Conservation (phyloP, 1,140 invertebrate genomes). For the Drosophila bocqueti region DNA sequence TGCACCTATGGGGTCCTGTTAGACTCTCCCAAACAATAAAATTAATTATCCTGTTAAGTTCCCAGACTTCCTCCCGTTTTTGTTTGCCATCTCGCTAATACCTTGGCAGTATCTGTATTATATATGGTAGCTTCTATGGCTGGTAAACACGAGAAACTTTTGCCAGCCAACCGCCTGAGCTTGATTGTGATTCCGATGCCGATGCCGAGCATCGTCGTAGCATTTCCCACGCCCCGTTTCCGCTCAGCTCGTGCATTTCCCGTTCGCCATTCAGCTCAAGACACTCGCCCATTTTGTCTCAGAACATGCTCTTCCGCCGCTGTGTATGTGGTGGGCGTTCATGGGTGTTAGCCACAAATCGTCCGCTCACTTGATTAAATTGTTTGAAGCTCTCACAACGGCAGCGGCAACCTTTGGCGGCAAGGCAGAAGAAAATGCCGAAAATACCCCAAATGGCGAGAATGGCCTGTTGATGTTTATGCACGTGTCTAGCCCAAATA, state of each 20-base stretch:
- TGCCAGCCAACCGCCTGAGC: conserved; percentile 29
- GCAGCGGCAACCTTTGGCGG: conserved; percentile 11
- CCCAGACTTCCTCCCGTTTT: not conserved
- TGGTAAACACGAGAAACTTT: conserved; percentile 56
- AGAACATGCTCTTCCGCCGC: not conserved
- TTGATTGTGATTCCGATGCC: conserved; percentile 23
- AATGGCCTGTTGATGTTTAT: conserved; percentile 62
- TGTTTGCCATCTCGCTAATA: not conserved
- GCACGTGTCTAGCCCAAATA: conserved; percentile 51
- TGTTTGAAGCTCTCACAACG: conserved; percentile 50
- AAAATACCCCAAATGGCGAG: conserved; percentile 58
- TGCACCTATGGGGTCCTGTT: not conserved
- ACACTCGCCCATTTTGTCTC: conserved; percentile 35
- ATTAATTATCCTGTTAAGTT: not conserved
- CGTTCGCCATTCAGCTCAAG: conserved; percentile 45
- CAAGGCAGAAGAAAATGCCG: conserved; percentile 29
- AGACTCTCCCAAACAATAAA: not conserved
- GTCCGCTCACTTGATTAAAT: conserved; percentile 73
- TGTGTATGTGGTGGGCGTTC: conserved; percentile 2
- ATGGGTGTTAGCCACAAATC: conserved; percentile 67
- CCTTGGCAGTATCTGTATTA: conserved; percentile 2
- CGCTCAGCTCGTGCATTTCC: conserved; percentile 69
- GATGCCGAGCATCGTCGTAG: conserved; percentile 24
- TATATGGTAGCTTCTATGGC: conserved; percentile 9
- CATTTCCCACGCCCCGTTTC: conserved; percentile 65